Conservation (phyloP, 2,797 vertebrate genomes). For the Periophthalmus magnuspinnatus region DNA sequence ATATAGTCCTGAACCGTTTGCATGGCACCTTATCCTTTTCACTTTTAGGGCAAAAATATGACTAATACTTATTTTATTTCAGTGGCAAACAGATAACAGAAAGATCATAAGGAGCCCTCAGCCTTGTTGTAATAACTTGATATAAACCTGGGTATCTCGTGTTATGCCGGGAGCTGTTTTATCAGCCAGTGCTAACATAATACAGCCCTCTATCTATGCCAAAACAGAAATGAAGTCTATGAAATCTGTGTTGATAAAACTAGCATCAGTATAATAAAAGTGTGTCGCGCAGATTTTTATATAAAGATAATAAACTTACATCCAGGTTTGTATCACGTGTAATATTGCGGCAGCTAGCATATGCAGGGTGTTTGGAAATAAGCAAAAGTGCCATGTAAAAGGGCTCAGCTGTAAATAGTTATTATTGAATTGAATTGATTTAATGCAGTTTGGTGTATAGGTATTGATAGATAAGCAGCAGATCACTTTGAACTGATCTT, state of each 20-base stretch:
- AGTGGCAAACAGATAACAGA: background rate
- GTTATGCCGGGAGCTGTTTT: slow-evolving; percentile 2
- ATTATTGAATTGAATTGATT: background rate
- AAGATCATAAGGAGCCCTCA: background rate
- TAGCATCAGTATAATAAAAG: slow-evolving; percentile 6
- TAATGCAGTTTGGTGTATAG: background rate
- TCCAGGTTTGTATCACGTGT: background rate
- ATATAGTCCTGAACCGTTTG: background rate
- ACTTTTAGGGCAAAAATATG: background rate
- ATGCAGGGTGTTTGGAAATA: background rate
- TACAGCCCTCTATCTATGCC: slow-evolving; percentile 9
- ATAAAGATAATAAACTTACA: background rate
- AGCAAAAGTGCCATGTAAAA: background rate
- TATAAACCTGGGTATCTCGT: background rate
- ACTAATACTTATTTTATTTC: slow-evolving; percentile 2
- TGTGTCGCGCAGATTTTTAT: background rate
- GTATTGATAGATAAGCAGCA: no score
- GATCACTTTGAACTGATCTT: no score
- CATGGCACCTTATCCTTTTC: background rate
- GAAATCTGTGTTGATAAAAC: slow-evolving; percentile 8
- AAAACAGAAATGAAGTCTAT: slow-evolving; percentile 6
- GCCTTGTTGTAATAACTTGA: background rate
- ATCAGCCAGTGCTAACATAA: background rate
- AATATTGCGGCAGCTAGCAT: background rate
- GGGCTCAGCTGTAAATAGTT: background rate